A percentile compares a stretch with the other conserved stretches of the same genome.
Evolutionary conservation across 1,140 invertebrate species (phyloP).

Genomic region (Ridgeia piscesae): DNA sequence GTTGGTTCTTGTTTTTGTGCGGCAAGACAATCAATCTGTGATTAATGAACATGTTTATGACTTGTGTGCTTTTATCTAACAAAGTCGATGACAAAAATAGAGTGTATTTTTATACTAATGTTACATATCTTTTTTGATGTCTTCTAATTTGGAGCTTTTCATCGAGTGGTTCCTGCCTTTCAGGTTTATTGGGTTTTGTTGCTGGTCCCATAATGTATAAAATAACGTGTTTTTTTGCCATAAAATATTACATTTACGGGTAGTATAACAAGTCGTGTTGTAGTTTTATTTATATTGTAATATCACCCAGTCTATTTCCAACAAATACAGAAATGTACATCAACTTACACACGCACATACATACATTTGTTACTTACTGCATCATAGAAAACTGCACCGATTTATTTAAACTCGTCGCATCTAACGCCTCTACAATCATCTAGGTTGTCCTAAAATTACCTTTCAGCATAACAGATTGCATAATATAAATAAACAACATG

Average conservation of each 20-base stretch:
- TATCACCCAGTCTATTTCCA: background rate
- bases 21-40: background rate
- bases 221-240: background rate
- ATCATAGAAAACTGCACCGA: background rate
- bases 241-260: background rate
- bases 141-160: background rate
- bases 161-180: background rate
- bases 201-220: background rate
- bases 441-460: background rate
- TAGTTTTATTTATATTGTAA: background rate
- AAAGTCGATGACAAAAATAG: background rate
- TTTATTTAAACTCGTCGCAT: background rate
- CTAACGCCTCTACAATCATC: background rate
- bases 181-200: background rate
- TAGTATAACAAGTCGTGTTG: background rate
- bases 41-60: background rate
- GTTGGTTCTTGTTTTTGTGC: background rate
- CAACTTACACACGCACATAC: background rate
- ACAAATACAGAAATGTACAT: background rate
- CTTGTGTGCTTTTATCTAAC: background rate
- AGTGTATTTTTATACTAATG: background rate
- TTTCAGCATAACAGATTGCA: slow-evolving; percentile 5
- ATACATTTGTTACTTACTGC: background rate
- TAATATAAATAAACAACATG: background rate
- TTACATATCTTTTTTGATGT: background rate